Evolutionary conservation across 2,113 vertebrate species (phyloP), one percentile per base, ranked within the genome.

Genomic region (Plecturocebus donacophilus): DNA sequence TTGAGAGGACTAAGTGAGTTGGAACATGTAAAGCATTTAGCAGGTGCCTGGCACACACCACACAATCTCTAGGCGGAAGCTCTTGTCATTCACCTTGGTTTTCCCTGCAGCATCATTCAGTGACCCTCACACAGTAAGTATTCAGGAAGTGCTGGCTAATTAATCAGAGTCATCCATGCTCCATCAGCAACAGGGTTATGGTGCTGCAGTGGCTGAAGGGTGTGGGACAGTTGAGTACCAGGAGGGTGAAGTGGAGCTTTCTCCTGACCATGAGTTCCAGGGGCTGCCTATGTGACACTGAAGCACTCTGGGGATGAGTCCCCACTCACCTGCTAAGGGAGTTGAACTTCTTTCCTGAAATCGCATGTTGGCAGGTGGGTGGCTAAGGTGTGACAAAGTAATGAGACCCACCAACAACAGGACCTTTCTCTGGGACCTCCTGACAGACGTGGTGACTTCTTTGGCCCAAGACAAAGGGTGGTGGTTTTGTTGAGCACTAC

Each of bases 261-360:
- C 82, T 52, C 9, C 54, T 66, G 58, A 61, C 25, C 13, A 1
- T 10, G 84, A 79, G 61, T 47, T 27, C 27, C 21, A 23, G 35
- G 27, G n/a, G 76, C 49, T 10, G 17, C 35, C 30, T 6, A 6
- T 6, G 5, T 11, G 38, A 54, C 40, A 12, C 12, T 0, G 14
- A 40, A 10, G 56, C 20, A 1, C 25, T 9, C 13, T 27, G 17
- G 75, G 82, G 40, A 47, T 42, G 6, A 1, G 10, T 10, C 27
- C 32, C 38, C 16, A 20, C 45, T 27, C 2, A 0, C 38, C 2
- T 8, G 6, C 20, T 47, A 42, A 12, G 5, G 38, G 54, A 23
- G 38, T 20, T 5, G 6, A 64, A 38, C 20, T 32, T 35, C 45
- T 20, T 2, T 45, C 27, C 21, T 40, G 35, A 58, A 14, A 52